Evolutionary conservation across 2,113 vertebrate genomes (phyloP), one percentile per base, ranked within the genome.

Genomic region (Morone saxatilis): DNA sequence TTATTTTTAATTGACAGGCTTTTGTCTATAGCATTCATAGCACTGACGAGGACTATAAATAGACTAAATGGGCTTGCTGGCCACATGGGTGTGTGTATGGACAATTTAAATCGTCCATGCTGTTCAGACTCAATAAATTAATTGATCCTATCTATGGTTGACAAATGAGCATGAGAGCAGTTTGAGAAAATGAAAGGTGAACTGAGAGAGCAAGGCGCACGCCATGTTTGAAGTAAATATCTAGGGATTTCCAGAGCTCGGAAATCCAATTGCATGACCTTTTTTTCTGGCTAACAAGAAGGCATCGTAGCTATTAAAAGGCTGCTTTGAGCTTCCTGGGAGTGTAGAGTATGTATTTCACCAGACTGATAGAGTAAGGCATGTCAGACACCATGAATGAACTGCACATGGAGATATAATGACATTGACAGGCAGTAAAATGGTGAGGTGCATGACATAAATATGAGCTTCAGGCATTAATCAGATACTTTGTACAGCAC

Each of bases 371-470:
- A 66, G 70, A 82, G 83, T n/a, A 74, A 79, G 67, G 74, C 80
- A 75, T 85, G 89, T 89, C 89, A 91, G 80, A 76, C 68, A 62
- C 68, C 77, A 77, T 85, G 81, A 91, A 82, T 88, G 84, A 86
- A 78, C 71, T 41, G 50, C 56, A 51, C 69, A 38, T 45, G 53
- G 77, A 81, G 78, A 82, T 86, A 71, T 86, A 88, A 88, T 89
- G 86, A 89, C 84, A 91, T 31, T 89, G 90, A 91, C 92, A 88
- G 83, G 89, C 88, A 87, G 66, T 75, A 86, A 91, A 85, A 91
- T 80, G 76, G 69, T 88, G 86, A 89, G 43, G 78, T 78, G 84
- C 75, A 70, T 86, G 85, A 85, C 90, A 86, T 80, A 69, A 90
- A 89, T 66, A 92, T 41, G 6, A 69, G 76, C 81, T 68, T 63